Base-by-base conservation (phyloP, 1,140 invertebrate genomes). In the Rhopalosiphum padi region DNA sequence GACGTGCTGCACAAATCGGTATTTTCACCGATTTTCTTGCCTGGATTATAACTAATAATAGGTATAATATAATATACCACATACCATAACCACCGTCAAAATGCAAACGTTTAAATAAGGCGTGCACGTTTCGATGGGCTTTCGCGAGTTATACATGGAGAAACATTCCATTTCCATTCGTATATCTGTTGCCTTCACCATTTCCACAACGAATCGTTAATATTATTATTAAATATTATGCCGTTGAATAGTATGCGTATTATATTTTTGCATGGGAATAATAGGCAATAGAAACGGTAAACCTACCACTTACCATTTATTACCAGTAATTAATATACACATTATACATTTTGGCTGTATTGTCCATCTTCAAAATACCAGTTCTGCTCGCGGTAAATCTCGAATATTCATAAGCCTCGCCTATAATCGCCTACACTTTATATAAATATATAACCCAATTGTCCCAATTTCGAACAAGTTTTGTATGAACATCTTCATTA, bases 11-110 rank as follows among this genome's bases (percentile, higher is more conserved):
- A 35, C 5, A 37, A 83, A 83, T 83, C 77, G 77, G 77, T 83
- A 83, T 83, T 83, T 83, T 83, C 77, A 37, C 77, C 77, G 35
- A 83, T 83, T 83, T 83, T 37, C n/a, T 83, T 37, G 35, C 77
- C 35, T n/a, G 60, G 30, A n/a, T 77, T 18, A 77, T n/a, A 77
- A n/a, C 60, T 77, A 77, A 77, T n/a, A 77, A n/a, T n/a, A 3
- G 15, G 60, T 77, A 18, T 77, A 77, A 77, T 77, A 77, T 77
- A 77, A 77, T 77, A 68, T 30, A 15, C 11, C 60, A n/a, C 3
- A 35, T 83, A 83, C 18, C 77, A 83, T 83, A 83, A 83, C 35
- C 60, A 77, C 60, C 60, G 60, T 77, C 15, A 77, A 77, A 77
- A 77, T 77, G 0, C 15, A 83, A 83, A 83, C 77, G 77, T 37